Evolutionary conservation across 2,113 vertebrate genomes (phyloP).

Genomic region (Irena cyanogastra): DNA sequence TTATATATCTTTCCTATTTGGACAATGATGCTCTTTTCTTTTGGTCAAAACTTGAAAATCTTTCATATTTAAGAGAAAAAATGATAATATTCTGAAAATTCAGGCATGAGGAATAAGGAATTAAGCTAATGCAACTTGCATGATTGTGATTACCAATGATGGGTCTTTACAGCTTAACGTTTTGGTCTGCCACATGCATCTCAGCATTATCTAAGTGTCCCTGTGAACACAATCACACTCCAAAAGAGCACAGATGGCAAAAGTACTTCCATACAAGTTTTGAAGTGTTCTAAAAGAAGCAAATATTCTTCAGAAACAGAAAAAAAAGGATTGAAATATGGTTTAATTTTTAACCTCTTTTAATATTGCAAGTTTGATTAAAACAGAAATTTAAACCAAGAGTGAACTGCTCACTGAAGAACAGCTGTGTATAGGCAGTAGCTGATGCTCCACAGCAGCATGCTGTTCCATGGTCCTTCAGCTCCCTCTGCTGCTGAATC

Average conservation of each 20-base stretch:
- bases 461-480: background rate
- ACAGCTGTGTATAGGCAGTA: background rate
- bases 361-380: constrained; percentile 49
- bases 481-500: constrained; percentile 66
- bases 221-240: background rate
- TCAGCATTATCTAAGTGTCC: background rate
- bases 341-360: constrained; percentile 49
- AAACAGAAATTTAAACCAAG: constrained; percentile 62
- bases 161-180: background rate
- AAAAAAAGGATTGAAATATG: background rate
- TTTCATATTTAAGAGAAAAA: background rate
- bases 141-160: background rate
- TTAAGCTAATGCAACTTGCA: background rate
- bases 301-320: background rate
- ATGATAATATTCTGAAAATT: background rate
- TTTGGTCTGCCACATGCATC: background rate
- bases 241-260: background rate
- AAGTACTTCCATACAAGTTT: background rate
- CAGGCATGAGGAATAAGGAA: background rate
- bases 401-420: background rate
- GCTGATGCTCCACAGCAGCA: background rate
- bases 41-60: background rate
- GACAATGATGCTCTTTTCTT: background rate
- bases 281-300: background rate
- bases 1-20: background rate